These are phyloP conservation scores for Heteromurus nitidus DNA, from an alignment of 2,888 invertebrate genomes.

Conservation along the genomic window DNA sequence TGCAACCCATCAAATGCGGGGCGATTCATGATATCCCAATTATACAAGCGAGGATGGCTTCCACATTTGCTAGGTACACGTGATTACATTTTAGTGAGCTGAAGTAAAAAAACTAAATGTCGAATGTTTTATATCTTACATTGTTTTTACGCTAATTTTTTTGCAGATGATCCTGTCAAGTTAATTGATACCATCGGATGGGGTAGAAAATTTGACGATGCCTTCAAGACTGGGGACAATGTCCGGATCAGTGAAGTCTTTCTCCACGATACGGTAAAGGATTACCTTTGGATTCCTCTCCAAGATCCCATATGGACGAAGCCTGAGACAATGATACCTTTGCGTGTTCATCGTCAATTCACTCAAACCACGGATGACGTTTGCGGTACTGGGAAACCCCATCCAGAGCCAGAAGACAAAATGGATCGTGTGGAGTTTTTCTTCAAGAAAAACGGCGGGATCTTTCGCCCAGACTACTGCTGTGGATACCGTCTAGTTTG, in stretches of 20 bases:
- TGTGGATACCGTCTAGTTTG: background rate
- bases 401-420: background rate
- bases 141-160: no score
- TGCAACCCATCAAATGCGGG: background rate
- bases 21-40: background rate
- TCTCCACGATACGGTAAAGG: background rate
- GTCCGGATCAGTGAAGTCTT: no score
- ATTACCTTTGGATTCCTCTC: background rate
- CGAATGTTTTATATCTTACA: no score
- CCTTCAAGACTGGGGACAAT: no score
- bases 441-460: background rate
- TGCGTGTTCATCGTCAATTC: background rate
- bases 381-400: background rate
- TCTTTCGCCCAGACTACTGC: background rate
- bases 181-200: background rate
- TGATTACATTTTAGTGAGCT: no score
- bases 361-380: background rate
- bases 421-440: background rate
- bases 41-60: background rate
- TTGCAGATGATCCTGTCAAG: no score
- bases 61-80: background rate
- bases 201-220: no score
- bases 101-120: no score
- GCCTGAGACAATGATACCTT: background rate
- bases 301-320: background rate